Evolutionary conservation across 2,888 invertebrate species (phyloP).

Genomic region (Heteromurus nitidus): DNA sequence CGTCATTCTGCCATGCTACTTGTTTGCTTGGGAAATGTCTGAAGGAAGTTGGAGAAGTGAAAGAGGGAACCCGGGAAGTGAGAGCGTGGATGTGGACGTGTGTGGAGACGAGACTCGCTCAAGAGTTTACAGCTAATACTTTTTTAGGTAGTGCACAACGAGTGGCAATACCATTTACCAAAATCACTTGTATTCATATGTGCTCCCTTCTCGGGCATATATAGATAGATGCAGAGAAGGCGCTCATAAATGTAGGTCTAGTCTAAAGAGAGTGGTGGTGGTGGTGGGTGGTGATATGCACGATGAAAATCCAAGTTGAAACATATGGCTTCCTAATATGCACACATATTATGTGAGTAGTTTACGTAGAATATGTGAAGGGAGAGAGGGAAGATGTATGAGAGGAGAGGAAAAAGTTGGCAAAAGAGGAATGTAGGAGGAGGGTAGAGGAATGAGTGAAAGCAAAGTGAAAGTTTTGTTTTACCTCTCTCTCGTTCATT

Average conservation of each 20-base stretch:
- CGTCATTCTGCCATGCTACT: conserved; percentile 19
- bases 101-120: too few species aligned
- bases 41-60: conserved; percentile 19
- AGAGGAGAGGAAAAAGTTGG: conserved; percentile 28
- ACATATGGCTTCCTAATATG: neutral
- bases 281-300: too few species aligned
- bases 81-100: too few species aligned
- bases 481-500: conserved; percentile 30
- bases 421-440: too few species aligned
- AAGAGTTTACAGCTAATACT: neutral
- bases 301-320: neutral
- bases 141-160: neutral
- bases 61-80: neutral
- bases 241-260: too few species aligned
- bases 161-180: conserved; percentile 1
- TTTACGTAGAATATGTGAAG: neutral
- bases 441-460: too few species aligned
- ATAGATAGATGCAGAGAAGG: too few species aligned
- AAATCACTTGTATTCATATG: too few species aligned
- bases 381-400: conserved; percentile 55
- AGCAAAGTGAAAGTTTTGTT: conserved; percentile 34
- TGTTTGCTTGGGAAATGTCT: conserved; percentile 5
- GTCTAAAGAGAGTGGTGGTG: too few species aligned
- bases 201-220: too few species aligned
- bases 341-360: conserved; percentile 2